Evolutionary conservation across 2,888 invertebrate genomes (phyloP), one percentile per base, ranked within the genome.

Genomic region (Bhutanitis thaidina): DNA sequence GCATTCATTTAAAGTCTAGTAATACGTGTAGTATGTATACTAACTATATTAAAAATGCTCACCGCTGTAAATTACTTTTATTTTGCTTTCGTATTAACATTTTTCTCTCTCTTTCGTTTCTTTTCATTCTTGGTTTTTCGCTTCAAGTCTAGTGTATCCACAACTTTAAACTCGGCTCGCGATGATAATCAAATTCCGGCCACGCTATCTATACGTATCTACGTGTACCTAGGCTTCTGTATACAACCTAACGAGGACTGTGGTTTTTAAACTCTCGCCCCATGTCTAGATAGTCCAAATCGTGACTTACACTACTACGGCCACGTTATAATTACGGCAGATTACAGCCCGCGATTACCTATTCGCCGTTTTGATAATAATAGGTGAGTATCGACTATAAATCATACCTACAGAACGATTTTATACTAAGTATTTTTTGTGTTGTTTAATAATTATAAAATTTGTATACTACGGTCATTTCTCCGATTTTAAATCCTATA

Each of bases 241-340:
- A 52, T 58, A 60, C 54, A 61, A 54, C 56, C 59, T 65, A 69
- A 65, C 67, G 61, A 67, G 63, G 61, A 64, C 65, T 65, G 58
- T 60, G 74, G 67, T 75, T 80, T 82, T 81, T 69, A 76, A 77
- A 71, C 69, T 71, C 74, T 69, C 68, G 65, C 62, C 64, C 62
- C 65, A 65, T 63, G 69, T 64, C 69, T 68, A 78, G 84, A 86
- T 83, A 85, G 77, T 71, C 76, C 62, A 74, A 79, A 74, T 86
- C 88, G 88, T 87, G 87, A 87, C 87, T 80, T 80, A 79, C 77
- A 77, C 83, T 77, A 77, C 75, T 65, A 53, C 62, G 64, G 69
- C 69, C 76, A 81, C 77, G 80, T 87, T 88, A 86, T 88, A 87
- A 88, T 88, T 88, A 86, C 82, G 73, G 69, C 61, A 80, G 85